A percentile compares a stretch with the other conserved stretches of the same genome.
phyloP scores from a whole-genome alignment of 2,888 invertebrate species.

The Capitulum mitella region DNA sequence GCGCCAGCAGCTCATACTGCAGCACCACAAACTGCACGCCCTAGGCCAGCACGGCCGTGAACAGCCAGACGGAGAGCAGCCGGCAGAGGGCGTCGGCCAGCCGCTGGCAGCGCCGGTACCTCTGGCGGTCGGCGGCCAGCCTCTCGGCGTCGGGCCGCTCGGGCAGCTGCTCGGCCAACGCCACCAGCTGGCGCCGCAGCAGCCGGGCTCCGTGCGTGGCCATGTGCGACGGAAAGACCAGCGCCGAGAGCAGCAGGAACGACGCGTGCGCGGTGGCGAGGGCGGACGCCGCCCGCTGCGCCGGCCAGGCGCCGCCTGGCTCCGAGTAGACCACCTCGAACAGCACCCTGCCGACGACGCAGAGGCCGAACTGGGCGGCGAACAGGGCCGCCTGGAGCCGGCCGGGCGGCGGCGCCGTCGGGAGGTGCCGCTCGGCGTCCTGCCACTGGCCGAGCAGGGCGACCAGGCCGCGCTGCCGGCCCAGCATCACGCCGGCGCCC shows the following conservation, averaged over 20 bases:
- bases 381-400: too few relatives aligned
- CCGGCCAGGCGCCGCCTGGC: too few relatives aligned
- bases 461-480: not conserved
- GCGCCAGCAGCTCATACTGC: not conserved
- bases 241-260: not conserved
- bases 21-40: not conserved
- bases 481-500: not conserved
- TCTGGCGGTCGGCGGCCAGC: not conserved
- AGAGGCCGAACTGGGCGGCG: too few relatives aligned
- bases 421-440: too few relatives aligned
- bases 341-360: too few relatives aligned
- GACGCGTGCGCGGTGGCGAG: not conserved
- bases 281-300: too few relatives aligned
- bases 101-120: not conserved
- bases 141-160: not conserved
- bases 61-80: not conserved
- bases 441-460: too few relatives aligned
- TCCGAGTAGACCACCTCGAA: too few relatives aligned
- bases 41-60: not conserved
- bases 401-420: too few relatives aligned
- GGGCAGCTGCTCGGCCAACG: not conserved
- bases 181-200: not conserved
- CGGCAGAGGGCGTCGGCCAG: not conserved
- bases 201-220: not conserved
- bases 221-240: not conserved